Base-by-base conservation (phyloP, 37 sponge, comb jelly and placozoan genomes). In the Aplysina aerophoba region DNA sequence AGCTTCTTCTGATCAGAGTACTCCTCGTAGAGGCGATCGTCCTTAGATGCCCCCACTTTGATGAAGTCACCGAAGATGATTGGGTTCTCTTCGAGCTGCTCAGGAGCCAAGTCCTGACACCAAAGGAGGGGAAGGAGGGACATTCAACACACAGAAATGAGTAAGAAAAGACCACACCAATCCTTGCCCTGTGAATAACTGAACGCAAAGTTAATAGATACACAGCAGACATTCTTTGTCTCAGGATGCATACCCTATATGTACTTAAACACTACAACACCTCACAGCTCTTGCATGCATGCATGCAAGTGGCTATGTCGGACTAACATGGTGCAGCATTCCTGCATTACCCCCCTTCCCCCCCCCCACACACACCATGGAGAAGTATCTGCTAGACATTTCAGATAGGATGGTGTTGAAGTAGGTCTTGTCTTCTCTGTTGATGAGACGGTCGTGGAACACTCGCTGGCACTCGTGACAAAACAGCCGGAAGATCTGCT, bases 61-160 rank as follows among this genome's bases (percentile, higher is more conserved):
- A 98, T 87, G 75, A 95, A 98, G 83, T 98, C 99, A 77, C 99
- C 99, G 81, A 96, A 98, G 17, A 98, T 88, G 54, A 98, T 96
- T 6, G 97, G 97, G 21, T 90, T 54, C 81, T 87, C 93, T 73
- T 98, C 99, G 84, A 98, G 89, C 64, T 86, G 93, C 58, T 96
- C 99, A 38, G 97, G 87, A 61, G 89, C 82, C 30, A 92, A 53
- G 61, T 98, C 99, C 93, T 97, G 88, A 2, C 30, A 21, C 27
- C 4, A 22, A 13, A 11, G 34, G 33, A 13, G 75, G 33, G 35
- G 33, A 13, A 11, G 35, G 35, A 13, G 22, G 50, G 8, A 44
- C 3, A 11, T 44, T 44, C 50, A 56, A 87, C 19, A 20, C 24
- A 19, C 40, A 71, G 44, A 41, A 83, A 16, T 30, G 59, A 85